A percentile compares a stretch with the other conserved stretches of the same genome.
Evolutionary conservation across 1,140 invertebrate genomes (phyloP).

Genomic region (Trachymyrmex cornetzi): DNA sequence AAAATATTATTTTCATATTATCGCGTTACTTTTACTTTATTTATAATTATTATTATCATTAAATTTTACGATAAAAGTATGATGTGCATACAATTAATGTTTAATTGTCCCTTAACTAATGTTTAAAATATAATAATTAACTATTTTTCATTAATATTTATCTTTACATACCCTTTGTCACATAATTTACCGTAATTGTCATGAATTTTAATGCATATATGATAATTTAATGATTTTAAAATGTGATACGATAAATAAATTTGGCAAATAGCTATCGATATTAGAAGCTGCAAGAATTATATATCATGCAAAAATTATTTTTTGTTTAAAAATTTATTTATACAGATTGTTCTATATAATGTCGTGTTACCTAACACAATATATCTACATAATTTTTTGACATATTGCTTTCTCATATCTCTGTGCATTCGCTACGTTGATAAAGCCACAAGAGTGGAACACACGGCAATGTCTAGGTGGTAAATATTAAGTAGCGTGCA

Average conservation of each 20-base stretch:
- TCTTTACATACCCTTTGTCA: neutral
- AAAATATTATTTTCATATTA: constrained; percentile 28
- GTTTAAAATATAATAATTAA: neutral
- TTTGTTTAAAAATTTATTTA: neutral
- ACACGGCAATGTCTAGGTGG: constrained; percentile 71
- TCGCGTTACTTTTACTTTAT: neutral
- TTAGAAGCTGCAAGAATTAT: neutral
- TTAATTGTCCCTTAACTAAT: neutral
- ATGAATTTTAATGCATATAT: neutral
- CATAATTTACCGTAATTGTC: neutral
- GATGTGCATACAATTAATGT: neutral
- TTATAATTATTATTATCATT: constrained; percentile 16
- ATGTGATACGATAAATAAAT: neutral
- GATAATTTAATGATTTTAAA: neutral
- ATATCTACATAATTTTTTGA: neutral
- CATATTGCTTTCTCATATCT: constrained; percentile 2
- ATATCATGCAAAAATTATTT: constrained; percentile 1
- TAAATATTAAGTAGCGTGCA: constrained; percentile 79
- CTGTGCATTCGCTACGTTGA: neutral
- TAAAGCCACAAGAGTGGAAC: constrained; percentile 11
- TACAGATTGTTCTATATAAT: neutral
- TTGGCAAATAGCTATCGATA: neutral
- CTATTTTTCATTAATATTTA: neutral
- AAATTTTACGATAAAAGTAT: neutral
- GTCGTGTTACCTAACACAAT: neutral